phyloP scores from a whole-genome alignment of 2,888 invertebrate species.

The Teinopalpus imperialis region DNA sequence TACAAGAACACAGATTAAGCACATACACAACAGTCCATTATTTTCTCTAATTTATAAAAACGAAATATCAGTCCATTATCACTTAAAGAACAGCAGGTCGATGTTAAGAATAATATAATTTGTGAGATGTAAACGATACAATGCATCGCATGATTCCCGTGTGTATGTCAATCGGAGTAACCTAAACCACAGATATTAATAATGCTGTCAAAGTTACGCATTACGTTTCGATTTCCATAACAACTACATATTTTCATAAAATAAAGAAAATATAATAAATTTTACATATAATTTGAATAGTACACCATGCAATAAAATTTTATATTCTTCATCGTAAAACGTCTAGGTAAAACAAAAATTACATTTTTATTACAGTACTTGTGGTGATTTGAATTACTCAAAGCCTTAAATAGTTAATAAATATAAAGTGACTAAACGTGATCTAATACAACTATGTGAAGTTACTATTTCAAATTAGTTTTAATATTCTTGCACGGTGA shows the following conservation, averaged over 20 bases:
- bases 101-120: slow-evolving; percentile 11
- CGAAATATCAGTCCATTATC: slow-evolving; percentile 31
- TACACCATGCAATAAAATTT: no score
- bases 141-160: slow-evolving; percentile 35
- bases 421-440: no score
- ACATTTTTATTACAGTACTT: no score
- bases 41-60: slow-evolving; percentile 33
- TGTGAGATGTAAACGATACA: slow-evolving; percentile 25
- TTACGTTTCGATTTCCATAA: slow-evolving; percentile 26
- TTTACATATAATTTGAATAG: background rate
- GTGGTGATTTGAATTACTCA: no score
- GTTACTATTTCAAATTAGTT: no score
- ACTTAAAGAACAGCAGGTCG: slow-evolving; percentile 6
- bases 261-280: no score
- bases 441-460: no score
- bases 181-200: slow-evolving; percentile 16
- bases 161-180: slow-evolving; percentile 30
- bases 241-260: background rate
- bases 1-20: slow-evolving; percentile 43
- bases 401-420: no score
- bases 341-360: no score
- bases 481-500: no score
- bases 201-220: slow-evolving; percentile 29
- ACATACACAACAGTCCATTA: slow-evolving; percentile 53
- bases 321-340: no score